Percentiles rank a stretch among this genome's conserved stretches.
These are phyloP conservation scores for Paraescarpia echinospica DNA, from an alignment of 1,140 invertebrate species.

Conservation along the genomic window DNA sequence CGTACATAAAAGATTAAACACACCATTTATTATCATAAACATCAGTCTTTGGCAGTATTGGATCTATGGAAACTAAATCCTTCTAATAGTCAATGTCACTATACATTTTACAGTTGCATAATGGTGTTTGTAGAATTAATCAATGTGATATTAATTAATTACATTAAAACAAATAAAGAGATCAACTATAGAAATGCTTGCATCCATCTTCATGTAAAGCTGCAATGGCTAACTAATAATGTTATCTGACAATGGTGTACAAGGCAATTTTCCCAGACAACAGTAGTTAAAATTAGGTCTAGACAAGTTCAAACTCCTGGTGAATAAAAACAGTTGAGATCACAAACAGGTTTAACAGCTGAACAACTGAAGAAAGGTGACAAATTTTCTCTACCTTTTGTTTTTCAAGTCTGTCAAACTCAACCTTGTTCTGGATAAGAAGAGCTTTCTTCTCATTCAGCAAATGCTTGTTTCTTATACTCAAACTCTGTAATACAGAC, in stretches of 20 bases:
- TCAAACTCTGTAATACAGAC: slow-evolving; percentile 42
- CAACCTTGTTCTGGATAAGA: slow-evolving; percentile 45
- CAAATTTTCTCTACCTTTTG: slow-evolving; percentile 39
- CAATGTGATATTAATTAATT: neutral
- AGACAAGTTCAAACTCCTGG: too few relatives aligned
- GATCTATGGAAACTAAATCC: too few relatives aligned
- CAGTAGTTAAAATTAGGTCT: neutral
- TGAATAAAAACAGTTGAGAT: too few relatives aligned
- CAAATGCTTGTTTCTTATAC: slow-evolving; percentile 47
- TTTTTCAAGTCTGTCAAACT: slow-evolving; percentile 46
- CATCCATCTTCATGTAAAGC: neutral
- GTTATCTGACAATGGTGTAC: neutral
- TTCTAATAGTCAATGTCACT: neutral
- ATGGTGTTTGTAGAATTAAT: neutral
- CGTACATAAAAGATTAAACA: neutral
- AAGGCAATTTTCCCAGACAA: neutral
- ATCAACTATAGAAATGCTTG: neutral
- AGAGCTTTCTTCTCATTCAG: slow-evolving; percentile 50
- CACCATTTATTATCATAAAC: neutral
- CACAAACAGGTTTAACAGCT: too few relatives aligned
- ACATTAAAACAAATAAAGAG: neutral
- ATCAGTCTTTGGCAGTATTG: too few relatives aligned
- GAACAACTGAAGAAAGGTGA: neutral
- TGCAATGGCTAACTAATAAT: neutral
- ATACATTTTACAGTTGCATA: neutral